Percentiles rank a stretch among this genome's conserved stretches.
phyloP scores from a whole-genome alignment of 2,888 invertebrate species.

The Toxonevra muliebris region DNA sequence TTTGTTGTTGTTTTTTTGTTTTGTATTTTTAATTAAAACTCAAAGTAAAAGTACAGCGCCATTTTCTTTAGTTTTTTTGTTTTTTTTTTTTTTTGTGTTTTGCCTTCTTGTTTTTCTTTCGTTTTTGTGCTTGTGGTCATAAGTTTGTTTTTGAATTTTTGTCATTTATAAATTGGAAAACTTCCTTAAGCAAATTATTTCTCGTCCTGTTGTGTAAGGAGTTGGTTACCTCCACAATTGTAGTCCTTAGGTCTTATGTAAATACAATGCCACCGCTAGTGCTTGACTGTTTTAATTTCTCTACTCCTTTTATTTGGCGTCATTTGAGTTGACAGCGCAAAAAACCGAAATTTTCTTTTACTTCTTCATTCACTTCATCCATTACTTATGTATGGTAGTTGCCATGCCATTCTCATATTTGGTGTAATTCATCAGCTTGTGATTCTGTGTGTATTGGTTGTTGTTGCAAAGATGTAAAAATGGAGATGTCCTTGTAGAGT shows the following conservation, averaged over 20 bases:
- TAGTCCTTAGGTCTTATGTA: slow-evolving; percentile 34
- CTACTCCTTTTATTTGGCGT: slow-evolving; percentile 33
- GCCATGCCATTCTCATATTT: background rate
- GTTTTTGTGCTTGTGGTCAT: too few relatives aligned
- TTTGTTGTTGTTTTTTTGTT: background rate
- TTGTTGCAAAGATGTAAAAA: too few relatives aligned
- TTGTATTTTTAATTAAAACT: slow-evolving; percentile 28
- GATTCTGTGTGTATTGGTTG: background rate
- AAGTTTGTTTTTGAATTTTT: slow-evolving; percentile 13
- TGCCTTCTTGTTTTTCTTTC: slow-evolving; percentile 13
- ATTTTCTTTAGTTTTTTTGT: background rate
- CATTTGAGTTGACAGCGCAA: slow-evolving; percentile 19
- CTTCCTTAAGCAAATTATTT: slow-evolving; percentile 53
- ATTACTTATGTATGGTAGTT: too few relatives aligned
- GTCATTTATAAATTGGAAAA: slow-evolving; percentile 59
- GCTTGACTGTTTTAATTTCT: slow-evolving; percentile 15
- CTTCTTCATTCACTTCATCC: too few relatives aligned
- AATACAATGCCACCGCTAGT: slow-evolving; percentile 17
- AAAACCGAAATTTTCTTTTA: slow-evolving; percentile 26
- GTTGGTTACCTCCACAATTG: slow-evolving; percentile 9
- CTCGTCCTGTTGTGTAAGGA: background rate
- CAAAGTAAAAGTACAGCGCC: slow-evolving; percentile 16
- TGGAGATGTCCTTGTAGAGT: slow-evolving; percentile 27
- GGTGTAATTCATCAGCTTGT: slow-evolving; percentile 27
- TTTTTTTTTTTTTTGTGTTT: background rate